These are phyloP conservation scores for Chloebia gouldiae DNA, from an alignment of 2,113 vertebrate species.

Conservation along the genomic window DNA sequence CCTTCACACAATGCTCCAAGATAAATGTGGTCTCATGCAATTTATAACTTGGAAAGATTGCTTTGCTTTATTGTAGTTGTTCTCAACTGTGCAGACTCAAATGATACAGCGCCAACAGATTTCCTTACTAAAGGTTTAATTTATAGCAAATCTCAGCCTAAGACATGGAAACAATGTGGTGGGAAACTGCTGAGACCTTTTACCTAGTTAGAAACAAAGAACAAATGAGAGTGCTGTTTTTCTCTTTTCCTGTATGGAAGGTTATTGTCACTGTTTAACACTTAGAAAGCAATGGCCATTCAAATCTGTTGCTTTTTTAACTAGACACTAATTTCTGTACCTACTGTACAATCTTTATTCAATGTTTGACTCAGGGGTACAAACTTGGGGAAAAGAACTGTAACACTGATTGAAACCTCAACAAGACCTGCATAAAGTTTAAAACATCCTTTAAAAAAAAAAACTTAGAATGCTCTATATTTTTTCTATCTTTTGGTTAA, in stretches of 20 bases:
- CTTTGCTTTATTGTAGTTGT: slow-evolving; percentile 33
- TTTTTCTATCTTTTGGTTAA: slow-evolving; percentile 35
- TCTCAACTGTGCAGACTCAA: background rate
- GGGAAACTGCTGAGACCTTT: slow-evolving; percentile 39
- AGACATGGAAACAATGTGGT: background rate
- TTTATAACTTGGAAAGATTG: slow-evolving; percentile 14
- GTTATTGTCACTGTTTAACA: slow-evolving; percentile 32
- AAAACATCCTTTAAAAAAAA: background rate
- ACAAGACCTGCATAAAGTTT: slow-evolving; percentile 37
- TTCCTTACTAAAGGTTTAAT: slow-evolving; percentile 4
- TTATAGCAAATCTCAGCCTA: background rate
- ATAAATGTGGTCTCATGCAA: background rate
- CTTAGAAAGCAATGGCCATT: slow-evolving; percentile 10
- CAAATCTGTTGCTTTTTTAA: slow-evolving; percentile 51
- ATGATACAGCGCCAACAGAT: background rate
- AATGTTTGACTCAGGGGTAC: slow-evolving; percentile 78
- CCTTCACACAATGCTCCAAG: slow-evolving; percentile 33
- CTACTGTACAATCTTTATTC: slow-evolving; percentile 70
- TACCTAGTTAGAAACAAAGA: background rate
- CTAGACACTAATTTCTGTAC: slow-evolving; percentile 66
- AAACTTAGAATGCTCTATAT: background rate
- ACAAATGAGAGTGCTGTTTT: background rate
- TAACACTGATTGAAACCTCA: slow-evolving; percentile 71
- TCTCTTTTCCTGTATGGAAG: background rate
- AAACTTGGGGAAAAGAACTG: slow-evolving; percentile 65